phyloP scores from a whole-genome alignment of 2,888 invertebrate species.

The Apotomis capreana region DNA sequence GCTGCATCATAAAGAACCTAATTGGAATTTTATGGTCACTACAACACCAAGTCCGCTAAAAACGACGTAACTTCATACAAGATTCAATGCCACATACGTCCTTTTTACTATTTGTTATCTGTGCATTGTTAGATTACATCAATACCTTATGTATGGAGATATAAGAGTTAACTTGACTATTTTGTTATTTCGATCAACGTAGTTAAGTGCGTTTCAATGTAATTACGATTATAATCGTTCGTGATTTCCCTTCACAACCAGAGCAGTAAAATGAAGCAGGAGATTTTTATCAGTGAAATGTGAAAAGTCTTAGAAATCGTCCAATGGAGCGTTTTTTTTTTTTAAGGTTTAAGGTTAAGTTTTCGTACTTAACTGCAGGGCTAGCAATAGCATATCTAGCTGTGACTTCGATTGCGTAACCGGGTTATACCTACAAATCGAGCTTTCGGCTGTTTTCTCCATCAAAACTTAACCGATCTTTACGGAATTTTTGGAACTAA shows the following conservation, averaged over 20 bases:
- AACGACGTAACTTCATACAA: neutral
- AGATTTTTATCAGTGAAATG: neutral
- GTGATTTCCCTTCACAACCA: slow-evolving; percentile 1
- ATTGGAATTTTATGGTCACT: slow-evolving; percentile 34
- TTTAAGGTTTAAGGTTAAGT: no score
- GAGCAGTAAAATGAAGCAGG: neutral
- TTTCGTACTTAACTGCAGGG: no score
- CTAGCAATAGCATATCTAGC: no score
- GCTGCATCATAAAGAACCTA: slow-evolving; percentile 33
- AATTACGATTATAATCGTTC: neutral
- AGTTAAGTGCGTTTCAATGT: slow-evolving; percentile 12
- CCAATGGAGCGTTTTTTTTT: neutral
- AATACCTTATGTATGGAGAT: neutral
- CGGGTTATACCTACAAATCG: no score
- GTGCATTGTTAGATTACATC: neutral
- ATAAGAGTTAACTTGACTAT: slow-evolving; percentile 1
- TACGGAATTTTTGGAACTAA: no score
- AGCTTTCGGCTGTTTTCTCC: no score
- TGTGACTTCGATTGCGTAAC: no score
- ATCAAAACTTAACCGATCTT: no score
- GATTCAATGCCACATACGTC: neutral
- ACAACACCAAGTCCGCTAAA: neutral
- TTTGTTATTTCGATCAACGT: neutral
- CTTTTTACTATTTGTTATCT: neutral
- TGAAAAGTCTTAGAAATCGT: neutral